Evolutionary conservation across 2,113 vertebrate genomes (phyloP), one percentile per base, ranked within the genome.

Genomic region (Dicentrarchus labrax): DNA sequence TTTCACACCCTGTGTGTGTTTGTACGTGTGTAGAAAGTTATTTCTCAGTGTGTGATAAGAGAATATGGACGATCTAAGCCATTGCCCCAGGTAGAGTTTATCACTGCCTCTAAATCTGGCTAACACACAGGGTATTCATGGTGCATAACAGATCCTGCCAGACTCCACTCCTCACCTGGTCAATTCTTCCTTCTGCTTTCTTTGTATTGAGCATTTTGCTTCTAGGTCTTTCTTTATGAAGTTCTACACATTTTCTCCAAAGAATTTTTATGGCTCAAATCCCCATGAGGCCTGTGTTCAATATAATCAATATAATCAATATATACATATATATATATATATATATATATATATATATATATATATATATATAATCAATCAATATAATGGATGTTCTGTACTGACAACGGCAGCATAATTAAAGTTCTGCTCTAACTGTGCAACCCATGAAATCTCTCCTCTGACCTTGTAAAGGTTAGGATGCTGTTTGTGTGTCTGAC

Each of bases 1-100:
- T 87, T 88, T 89, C 79, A 77, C 89, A 81, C 70, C 41, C 38
- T 36, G 68, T 79, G 54, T 82, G 61, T 80, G 62, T 80, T 79
- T 76, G 64, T 76, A 72, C 59, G n/a, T 80, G 56, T 85, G 62
- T 59, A 45, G 68, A 78, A 86, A 91, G 72, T 78, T 87, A 83
- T 91, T 90, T 88, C 51, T 67, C 68, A 47, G 36, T n/a, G n/a
- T 77, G 64, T 47, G 59, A 85, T 81, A 83, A 72, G 64, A 84
- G 76, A 89, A 71, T 71, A 72, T 61, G 45, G 48, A 76, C 64
- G 67, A 82, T 82, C 48, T 76, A 72, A 85, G 72, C 72, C 66
- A 38, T n/a, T 53, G 60, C 78, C 80, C 43, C 62, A 21, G 67
- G 72, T 74, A 57, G 53, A 74, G 61, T 84, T 87, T 88, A 88